These are phyloP conservation scores for Zalophus californianus DNA, from an alignment of 2,797 vertebrate species.

Conservation along the genomic window DNA sequence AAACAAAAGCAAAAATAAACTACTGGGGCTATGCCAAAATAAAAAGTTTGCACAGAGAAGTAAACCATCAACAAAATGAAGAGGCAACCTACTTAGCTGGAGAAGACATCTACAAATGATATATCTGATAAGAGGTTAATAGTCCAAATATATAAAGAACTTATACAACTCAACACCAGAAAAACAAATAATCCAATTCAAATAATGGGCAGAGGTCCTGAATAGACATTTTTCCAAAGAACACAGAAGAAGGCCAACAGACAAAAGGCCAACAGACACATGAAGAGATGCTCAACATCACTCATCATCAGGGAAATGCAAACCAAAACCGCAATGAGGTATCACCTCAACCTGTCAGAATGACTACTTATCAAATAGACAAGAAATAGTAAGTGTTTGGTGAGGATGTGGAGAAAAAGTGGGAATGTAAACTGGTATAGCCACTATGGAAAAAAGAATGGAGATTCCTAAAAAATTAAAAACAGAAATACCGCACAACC, in stretches of 20 bases:
- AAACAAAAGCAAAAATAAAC: background rate
- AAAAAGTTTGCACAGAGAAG: background rate
- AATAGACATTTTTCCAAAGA: background rate
- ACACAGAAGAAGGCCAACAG: background rate
- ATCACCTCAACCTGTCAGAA: background rate
- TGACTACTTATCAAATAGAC: background rate
- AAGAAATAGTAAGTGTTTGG: background rate
- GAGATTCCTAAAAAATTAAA: background rate
- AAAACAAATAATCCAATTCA: background rate
- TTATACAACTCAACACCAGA: background rate
- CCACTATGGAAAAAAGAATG: background rate
- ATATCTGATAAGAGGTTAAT: background rate
- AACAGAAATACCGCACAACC: background rate
- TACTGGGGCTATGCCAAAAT: background rate
- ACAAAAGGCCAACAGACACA: background rate
- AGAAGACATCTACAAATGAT: background rate
- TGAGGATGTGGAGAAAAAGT: background rate
- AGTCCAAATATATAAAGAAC: background rate
- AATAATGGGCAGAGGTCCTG: background rate
- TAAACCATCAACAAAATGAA: background rate
- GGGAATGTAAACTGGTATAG: background rate
- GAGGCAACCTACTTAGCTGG: background rate
- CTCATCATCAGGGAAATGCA: background rate
- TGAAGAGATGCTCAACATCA: background rate
- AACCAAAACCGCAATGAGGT: background rate